Conservation (phyloP, 2,888 invertebrate genomes). For the Synanthedon myopaeformis region DNA sequence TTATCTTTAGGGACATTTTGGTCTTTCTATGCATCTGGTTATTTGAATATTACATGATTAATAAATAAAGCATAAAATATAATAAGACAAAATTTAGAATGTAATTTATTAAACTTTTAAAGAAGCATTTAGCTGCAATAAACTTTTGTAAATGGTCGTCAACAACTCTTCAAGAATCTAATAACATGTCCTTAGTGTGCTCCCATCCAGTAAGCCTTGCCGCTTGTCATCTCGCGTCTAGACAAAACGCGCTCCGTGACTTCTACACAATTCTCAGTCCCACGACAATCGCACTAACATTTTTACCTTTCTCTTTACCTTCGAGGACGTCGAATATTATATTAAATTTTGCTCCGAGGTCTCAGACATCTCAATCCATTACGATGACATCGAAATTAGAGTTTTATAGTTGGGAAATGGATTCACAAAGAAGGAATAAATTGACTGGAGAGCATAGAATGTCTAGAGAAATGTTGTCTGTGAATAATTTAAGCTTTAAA, state of each 20-base stretch:
- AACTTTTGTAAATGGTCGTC: conserved; percentile 33
- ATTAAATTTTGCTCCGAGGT: conserved; percentile 51
- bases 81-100: too few relatives aligned
- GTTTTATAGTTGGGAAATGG: conserved; percentile 37
- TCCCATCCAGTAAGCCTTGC: conserved; percentile 20
- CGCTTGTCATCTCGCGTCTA: conserved; percentile 50
- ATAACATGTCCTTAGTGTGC: conserved; percentile 40
- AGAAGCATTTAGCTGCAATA: neutral
- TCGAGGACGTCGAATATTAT: conserved; percentile 43
- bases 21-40: too few relatives aligned
- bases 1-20: too few relatives aligned
- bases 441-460: neutral
- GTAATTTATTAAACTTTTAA: too few relatives aligned
- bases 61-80: too few relatives aligned
- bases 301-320: conserved; percentile 30
- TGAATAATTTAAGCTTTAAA: neutral
- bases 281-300: conserved; percentile 43
- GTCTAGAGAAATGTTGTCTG: neutral
- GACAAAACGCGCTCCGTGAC: conserved; percentile 60
- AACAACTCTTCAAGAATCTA: conserved; percentile 54
- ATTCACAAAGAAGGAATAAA: conserved; percentile 17
- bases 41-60: too few relatives aligned
- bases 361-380: conserved; percentile 51
- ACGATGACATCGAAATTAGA: conserved; percentile 48
- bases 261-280: conserved; percentile 55